A percentile compares a stretch with the other conserved stretches of the same genome.
Evolutionary conservation across 2,797 vertebrate genomes (phyloP).

Genomic region (Sebastolobus altivelis): DNA sequence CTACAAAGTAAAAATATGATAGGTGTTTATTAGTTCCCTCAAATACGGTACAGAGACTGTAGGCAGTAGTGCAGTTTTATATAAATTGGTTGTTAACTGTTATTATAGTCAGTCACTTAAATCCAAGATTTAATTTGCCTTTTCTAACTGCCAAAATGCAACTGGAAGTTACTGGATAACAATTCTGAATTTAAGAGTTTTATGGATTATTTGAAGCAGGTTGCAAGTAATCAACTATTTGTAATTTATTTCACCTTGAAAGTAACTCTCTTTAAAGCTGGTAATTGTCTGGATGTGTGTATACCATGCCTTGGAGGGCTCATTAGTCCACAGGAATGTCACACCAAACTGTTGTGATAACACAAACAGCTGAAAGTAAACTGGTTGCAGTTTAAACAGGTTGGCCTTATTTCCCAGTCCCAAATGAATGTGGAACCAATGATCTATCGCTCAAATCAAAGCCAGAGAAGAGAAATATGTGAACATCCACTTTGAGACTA

Average conservation of each 20-base stretch:
- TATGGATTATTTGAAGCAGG: not conserved
- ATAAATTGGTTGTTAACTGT: conserved; percentile 28
- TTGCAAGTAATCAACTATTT: conserved; percentile 21
- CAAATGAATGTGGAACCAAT: conserved; percentile 48
- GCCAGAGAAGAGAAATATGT: conserved; percentile 18
- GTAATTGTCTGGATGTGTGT: conserved; percentile 31
- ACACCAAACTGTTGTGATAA: conserved; percentile 17
- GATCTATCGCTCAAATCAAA: conserved; percentile 16
- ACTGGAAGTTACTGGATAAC: conserved; percentile 29
- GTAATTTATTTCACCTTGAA: conserved; percentile 23
- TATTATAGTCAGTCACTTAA: conserved; percentile 35
- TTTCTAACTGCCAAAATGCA: conserved; percentile 61
- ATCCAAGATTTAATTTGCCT: conserved; percentile 50
- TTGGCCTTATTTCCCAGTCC: conserved; percentile 53
- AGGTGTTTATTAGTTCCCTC: conserved; percentile 38
- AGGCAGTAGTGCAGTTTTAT: conserved; percentile 47
- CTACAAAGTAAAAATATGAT: conserved; percentile 12
- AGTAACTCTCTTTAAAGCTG: conserved; percentile 35
- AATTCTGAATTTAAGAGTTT: conserved; percentile 12
- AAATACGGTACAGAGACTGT: conserved; percentile 9
- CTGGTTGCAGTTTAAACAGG: conserved; percentile 22
- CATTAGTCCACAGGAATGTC: conserved; percentile 47
- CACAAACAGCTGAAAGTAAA: conserved; percentile 35
- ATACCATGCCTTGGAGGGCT: conserved; percentile 38
- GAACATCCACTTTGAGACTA: conserved; percentile 18